Evolutionary conservation across 2,797 vertebrate species (phyloP).

Genomic region (Microchirus variegatus): DNA sequence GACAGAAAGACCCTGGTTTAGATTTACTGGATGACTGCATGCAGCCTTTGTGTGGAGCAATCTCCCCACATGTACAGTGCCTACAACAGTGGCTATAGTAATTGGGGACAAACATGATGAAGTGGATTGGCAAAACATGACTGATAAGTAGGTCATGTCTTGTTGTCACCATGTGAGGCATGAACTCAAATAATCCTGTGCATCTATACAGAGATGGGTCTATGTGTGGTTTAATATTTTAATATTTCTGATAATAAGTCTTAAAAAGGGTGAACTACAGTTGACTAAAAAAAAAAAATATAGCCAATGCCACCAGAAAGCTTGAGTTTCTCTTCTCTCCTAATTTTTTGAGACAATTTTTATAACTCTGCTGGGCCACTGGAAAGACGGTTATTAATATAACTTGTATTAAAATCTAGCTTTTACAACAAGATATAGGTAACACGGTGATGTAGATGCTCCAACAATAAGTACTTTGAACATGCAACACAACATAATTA

Average conservation of each 20-base stretch:
- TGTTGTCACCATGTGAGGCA: conserved; percentile 75
- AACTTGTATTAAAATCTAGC: neutral
- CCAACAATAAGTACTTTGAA: conserved; percentile 1
- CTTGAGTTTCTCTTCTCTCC: neutral
- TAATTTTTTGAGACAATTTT: too few relatives aligned
- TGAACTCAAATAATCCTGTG: conserved; percentile 64
- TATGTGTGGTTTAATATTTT: conserved; percentile 25
- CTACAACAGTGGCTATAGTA: conserved; percentile 76
- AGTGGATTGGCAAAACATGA: conserved; percentile 72
- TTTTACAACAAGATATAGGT: neutral
- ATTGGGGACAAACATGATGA: conserved; percentile 74
- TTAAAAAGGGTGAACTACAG: conserved; percentile 1
- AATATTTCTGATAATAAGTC: too few relatives aligned
- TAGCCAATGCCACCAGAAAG: neutral
- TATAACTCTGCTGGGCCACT: neutral
- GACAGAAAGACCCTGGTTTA: conserved; percentile 30
- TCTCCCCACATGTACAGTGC: conserved; percentile 64
- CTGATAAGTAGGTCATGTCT: conserved; percentile 83
- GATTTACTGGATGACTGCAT: conserved; percentile 43
- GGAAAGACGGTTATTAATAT: neutral
- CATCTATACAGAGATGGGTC: conserved; percentile 43
- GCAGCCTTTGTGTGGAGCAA: conserved; percentile 53
- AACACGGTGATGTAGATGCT: conserved; percentile 4
- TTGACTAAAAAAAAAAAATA: neutral
- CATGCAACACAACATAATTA: conserved; percentile 33